Percentiles rank a stretch among this genome's conserved stretches.
Evolutionary conservation across 1,140 invertebrate genomes (phyloP).

Genomic region (Papilio aristodemus): DNA sequence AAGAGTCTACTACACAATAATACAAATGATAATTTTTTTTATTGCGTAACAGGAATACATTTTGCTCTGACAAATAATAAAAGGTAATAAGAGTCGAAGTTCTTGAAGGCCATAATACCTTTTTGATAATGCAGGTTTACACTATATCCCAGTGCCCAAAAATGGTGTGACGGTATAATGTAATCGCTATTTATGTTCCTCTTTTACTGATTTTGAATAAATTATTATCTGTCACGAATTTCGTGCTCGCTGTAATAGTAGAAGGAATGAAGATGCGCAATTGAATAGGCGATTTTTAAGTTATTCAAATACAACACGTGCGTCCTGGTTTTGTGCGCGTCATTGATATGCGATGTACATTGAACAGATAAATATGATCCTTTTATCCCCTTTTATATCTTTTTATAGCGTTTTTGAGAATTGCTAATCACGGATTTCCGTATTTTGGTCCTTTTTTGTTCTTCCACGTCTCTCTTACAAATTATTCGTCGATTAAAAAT

Average conservation of each 20-base stretch:
- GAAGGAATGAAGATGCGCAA: constrained; percentile 42
- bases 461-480: too few relatives aligned
- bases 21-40: too few relatives aligned
- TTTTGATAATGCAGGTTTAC: too few relatives aligned
- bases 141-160: neutral
- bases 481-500: too few relatives aligned
- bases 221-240: constrained; percentile 61
- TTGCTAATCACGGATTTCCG: too few relatives aligned
- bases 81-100: too few relatives aligned
- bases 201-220: constrained; percentile 41
- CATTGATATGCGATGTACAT: constrained; percentile 13
- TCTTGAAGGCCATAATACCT: too few relatives aligned
- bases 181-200: constrained; percentile 35
- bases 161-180: constrained; percentile 42
- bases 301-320: constrained; percentile 40
- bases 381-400: neutral
- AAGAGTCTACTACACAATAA: too few relatives aligned
- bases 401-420: too few relatives aligned
- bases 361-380: neutral
- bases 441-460: too few relatives aligned
- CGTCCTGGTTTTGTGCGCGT: constrained; percentile 13
- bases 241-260: constrained; percentile 50
- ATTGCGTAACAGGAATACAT: too few relatives aligned
- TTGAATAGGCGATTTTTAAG: constrained; percentile 30
- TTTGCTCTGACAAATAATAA: too few relatives aligned